Evolutionary conservation across 2,888 invertebrate species (phyloP), one percentile per base, ranked within the genome.

Genomic region (Polia nebulosa): DNA sequence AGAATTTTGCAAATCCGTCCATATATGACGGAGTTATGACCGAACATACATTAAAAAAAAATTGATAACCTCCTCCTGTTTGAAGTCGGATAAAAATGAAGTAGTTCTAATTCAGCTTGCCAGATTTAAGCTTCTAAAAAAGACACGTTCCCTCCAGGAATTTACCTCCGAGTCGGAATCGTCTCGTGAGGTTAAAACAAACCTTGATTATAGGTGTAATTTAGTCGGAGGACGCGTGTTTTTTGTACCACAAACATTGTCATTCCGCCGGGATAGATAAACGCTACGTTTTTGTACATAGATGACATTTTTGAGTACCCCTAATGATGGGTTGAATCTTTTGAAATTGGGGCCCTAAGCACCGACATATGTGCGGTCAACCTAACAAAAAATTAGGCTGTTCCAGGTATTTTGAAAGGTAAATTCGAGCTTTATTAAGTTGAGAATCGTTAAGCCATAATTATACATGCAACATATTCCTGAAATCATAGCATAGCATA

Each of bases 281-380:
- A 80, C 57, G 87, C 74, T 77, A 63, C 67, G 76, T 90, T 92
- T 91, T 91, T 90, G 82, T 89, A 82, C 74, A 86, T 92, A 92
- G 90, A 88, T 85, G 90, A 90, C 92, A 91, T 90, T 88, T 88
- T 84, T 86, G 84, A 88, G 72, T 83, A 80, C 78, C 81, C 72
- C 80, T 89, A 89, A 91, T 90, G 86, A 87, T 72, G 76, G 80
- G 63, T 65, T 80, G 58, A 73, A 70, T 72, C 75, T 73, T 63
- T 65, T 58, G 27, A 80, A 82, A 73, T 82, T 73, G 67, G 72
- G 22, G 41, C 32, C 1, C 20, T 32, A n/a, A 62, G 34, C 59
- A 64, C 44, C 11, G 55, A 15, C 47, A 9, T 60, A 73, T 65
- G 55, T 62, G 45, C 29, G 61, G 63, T 51, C 27, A 66, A n/a